Evolutionary conservation across 1,140 invertebrate species (phyloP), one percentile per base, ranked within the genome.

Genomic region (Drosophila ambigua): DNA sequence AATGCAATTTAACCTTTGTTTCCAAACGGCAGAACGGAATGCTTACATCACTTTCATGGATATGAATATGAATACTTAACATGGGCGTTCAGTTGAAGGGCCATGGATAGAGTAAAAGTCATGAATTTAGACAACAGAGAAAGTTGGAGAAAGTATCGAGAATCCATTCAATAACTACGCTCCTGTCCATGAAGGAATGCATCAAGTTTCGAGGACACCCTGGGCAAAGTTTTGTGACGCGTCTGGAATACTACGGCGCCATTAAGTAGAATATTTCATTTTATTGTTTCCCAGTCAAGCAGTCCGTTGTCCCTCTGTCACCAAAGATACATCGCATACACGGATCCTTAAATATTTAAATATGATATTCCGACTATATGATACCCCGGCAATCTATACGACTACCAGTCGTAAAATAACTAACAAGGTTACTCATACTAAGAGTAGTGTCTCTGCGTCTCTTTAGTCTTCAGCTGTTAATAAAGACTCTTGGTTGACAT

Each of bases 251-350:
- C 73, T 61, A 73, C 82, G 71, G 52, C 50, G 72, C 83, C 83
- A 87, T 87, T 87, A 88, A 88, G 83, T 87, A 73, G 83, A 88
- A 87, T 87, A 87, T 88, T 83, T 87, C 88, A 87, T 87, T 87
- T 87, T 88, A 87, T 87, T 88, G 83, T 87, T 76, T 52, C 61
- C 69, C 58, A 13, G 35, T 39, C 35, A 11, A 13, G 35, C 57
- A 53, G 49, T 49, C 53, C 48, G 46, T 49, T 62, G 67, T 20
- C 54, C 74, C 79, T 69, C 75, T 66, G 69, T 55, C 79, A 53
- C 46, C 49, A 76, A 83, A 57, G 72, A 87, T 78, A 75, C 75
- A 72, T 82, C 69, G 72, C 81, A 67, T 59, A 54, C 41, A 55
- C 44, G 48, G 43, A 5, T 28, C 26, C 35, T 4, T 13, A 35